Percentiles rank a stretch among this genome's conserved stretches.
Conservation (phyloP, 2,113 vertebrate genomes). For the Malurus melanocephalus region DNA sequence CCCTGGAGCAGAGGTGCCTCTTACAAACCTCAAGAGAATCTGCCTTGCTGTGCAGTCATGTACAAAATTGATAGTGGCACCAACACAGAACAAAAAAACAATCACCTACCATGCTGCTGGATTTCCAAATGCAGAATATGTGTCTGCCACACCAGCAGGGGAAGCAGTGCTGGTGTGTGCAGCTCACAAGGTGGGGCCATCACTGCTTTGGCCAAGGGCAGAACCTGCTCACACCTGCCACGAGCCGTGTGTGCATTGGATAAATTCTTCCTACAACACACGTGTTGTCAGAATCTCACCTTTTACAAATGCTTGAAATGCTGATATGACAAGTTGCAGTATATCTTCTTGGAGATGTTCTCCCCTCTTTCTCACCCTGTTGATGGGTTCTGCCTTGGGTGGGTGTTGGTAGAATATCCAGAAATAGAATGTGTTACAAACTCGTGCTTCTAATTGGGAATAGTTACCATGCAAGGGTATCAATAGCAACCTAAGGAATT, state of each 20-base stretch:
- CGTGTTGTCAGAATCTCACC: background rate
- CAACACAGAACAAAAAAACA: background rate
- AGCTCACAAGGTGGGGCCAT: fast-evolving
- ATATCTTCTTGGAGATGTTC: background rate
- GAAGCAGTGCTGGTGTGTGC: background rate
- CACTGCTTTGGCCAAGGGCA: background rate
- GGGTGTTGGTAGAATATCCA: background rate
- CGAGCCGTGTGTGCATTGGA: fast-evolving
- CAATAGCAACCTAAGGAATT: background rate
- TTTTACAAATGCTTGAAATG: background rate
- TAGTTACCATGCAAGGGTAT: background rate
- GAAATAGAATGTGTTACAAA: background rate
- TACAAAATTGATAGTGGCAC: background rate
- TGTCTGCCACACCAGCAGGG: background rate
- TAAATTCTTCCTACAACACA: background rate
- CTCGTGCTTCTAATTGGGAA: background rate
- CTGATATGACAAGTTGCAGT: background rate
- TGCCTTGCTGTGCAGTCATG: background rate
- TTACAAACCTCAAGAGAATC: background rate
- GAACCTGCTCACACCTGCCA: background rate
- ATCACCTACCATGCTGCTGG: background rate
- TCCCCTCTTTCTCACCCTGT: background rate
- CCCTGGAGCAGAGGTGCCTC: background rate
- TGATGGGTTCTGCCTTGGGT: background rate
- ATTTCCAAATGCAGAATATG: background rate